Evolutionary conservation across 1,140 invertebrate species (phyloP), one percentile per base, ranked within the genome.

Genomic region (Caenorhabditis tropicalis): DNA sequence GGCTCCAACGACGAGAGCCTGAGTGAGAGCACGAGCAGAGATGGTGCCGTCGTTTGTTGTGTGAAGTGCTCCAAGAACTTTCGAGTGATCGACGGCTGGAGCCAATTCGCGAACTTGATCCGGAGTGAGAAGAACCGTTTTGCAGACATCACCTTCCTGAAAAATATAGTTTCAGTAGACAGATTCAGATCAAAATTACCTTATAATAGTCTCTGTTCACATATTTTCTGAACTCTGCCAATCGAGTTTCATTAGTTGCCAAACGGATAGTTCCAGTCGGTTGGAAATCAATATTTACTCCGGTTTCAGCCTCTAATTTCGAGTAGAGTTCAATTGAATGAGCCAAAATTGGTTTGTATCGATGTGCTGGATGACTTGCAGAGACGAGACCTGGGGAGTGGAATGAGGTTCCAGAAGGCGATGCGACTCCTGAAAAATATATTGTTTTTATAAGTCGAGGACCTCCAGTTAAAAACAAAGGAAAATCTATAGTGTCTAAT

Each of bases 91-190:
- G 0, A 92, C 74, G 10, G 91, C 79, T 33, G 92, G 92, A 82
- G 88, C 91, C 16, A 91, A 33, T 51, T 90, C 74, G 16, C 88
- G 56, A 16, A 92, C 89, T 86, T 92, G 88, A 16, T 92, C 90
- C 6, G 91, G 91, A 1, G 85, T 86, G 27, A 92, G 86, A 0
- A 92, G 82, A 10, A 87, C 88, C 53, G 86, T 86, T 85, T 86
- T 86, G 83, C 86, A 86, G 4, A 84, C 82, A 31, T 86, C 86
- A 24, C 86, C 86, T 49, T 84, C 58, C 82, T 79, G 56, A 43
- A 85, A 84, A 29, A 27, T 12, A 60, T 27, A 56, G 56, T 33
- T 65, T 21, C n/a, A 33, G n/a, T 82, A 56, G 10, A 53, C n/a
- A 27, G n/a, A 27, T 84, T 84, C n/a, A 10, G 9, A 58, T 46